Percentiles rank a stretch among this genome's conserved stretches.
These are phyloP conservation scores for Pocillopora grandis DNA, from an alignment of 92 coral and sea anemone species.

Conservation along the genomic window DNA sequence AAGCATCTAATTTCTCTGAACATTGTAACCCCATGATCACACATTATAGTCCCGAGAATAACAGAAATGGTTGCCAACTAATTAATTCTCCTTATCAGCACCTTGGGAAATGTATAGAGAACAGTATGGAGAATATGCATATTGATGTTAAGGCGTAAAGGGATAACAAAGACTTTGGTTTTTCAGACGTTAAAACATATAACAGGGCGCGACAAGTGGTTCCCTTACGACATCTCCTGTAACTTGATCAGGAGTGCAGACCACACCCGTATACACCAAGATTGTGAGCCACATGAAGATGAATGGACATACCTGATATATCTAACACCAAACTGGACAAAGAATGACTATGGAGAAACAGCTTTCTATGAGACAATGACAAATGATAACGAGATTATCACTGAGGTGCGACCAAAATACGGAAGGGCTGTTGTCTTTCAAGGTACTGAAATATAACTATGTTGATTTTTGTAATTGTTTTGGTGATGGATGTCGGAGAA, in stretches of 20 bases:
- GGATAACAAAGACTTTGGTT: background rate
- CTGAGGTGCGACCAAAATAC: conserved; percentile 95
- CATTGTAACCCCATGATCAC: too few relatives aligned
- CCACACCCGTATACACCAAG: conserved; percentile 93
- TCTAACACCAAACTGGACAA: conserved; percentile 88
- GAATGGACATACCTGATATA: conserved; percentile 97
- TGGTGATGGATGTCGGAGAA: too few relatives aligned
- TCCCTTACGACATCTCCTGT: conserved; percentile 97
- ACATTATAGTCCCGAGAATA: too few relatives aligned
- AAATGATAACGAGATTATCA: conserved; percentile 84
- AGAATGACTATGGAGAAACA: conserved; percentile 98
- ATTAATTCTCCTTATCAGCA: too few relatives aligned
- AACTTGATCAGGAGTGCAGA: conserved; percentile 95
- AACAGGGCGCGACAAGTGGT: conserved; percentile 65
- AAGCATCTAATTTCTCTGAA: too few relatives aligned
- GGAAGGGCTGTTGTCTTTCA: conserved; percentile 95
- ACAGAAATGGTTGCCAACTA: too few relatives aligned
- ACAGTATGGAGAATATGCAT: too few relatives aligned
- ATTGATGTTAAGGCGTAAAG: too few relatives aligned
- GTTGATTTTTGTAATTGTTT: too few relatives aligned
- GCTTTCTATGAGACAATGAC: conserved; percentile 87
- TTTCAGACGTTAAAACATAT: conserved; percentile 57
- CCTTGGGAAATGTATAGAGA: too few relatives aligned
- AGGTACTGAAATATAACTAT: conserved; percentile 40
- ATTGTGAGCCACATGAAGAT: conserved; percentile 71